Evolutionary conservation across 2,797 vertebrate species (phyloP).

Genomic region (Coranthus polyacanthus): DNA sequence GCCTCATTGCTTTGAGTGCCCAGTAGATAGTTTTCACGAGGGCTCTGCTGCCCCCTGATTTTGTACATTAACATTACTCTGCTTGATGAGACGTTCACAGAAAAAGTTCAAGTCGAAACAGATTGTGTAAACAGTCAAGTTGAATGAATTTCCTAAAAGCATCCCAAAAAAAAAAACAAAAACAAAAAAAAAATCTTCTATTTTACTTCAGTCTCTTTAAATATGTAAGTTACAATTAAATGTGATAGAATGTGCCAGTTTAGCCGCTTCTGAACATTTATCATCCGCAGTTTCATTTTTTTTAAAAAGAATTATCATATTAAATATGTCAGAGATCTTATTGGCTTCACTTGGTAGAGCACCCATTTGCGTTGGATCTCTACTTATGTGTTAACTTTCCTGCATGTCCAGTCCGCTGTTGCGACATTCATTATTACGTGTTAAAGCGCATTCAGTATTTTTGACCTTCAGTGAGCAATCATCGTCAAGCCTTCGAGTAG

Average conservation of each 20-base stretch:
- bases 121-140: slow-evolving; percentile 65
- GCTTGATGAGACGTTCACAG: slow-evolving; percentile 73
- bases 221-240: neutral
- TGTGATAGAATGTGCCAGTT: neutral
- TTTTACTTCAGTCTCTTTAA: too few species aligned
- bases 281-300: neutral
- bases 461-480: slow-evolving; percentile 2
- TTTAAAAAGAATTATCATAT: neutral
- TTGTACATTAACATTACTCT: slow-evolving; percentile 74
- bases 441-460: neutral
- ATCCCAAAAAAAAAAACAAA: slow-evolving; percentile 11
- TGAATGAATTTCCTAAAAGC: slow-evolving; percentile 39
- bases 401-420: neutral
- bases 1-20: slow-evolving; percentile 78
- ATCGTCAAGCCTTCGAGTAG: neutral
- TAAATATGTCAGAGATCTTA: neutral
- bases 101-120: slow-evolving; percentile 63
- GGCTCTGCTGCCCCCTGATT: slow-evolving; percentile 66
- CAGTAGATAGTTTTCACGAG: slow-evolving; percentile 66
- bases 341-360: neutral
- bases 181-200: neutral
- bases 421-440: neutral
- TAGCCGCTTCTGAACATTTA: neutral
- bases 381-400: neutral
- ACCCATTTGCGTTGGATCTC: neutral